A percentile compares a stretch with the other conserved stretches of the same genome.
These are phyloP conservation scores for Camponotus floridanus DNA, from an alignment of 1,140 invertebrate species.

Conservation along the genomic window DNA sequence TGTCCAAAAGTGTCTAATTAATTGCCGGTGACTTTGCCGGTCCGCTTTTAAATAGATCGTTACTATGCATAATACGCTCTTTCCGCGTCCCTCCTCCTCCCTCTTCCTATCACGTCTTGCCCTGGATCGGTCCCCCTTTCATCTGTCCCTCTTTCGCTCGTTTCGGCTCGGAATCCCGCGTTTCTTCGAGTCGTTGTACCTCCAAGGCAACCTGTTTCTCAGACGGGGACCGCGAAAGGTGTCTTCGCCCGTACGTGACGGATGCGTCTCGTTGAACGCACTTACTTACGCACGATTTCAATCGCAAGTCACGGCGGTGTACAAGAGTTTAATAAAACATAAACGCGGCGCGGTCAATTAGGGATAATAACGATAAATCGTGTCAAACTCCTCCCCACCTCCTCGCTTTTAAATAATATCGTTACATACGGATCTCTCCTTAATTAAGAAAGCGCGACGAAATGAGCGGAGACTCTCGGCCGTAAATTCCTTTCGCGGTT, in stretches of 20 bases:
- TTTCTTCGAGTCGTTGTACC: slow-evolving; percentile 27
- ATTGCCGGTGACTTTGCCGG: slow-evolving; percentile 23
- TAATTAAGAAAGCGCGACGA: slow-evolving; percentile 24
- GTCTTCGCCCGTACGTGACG: slow-evolving; percentile 7
- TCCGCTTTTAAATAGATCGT: slow-evolving; percentile 52
- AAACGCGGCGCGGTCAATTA: slow-evolving; percentile 35
- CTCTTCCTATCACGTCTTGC: background rate
- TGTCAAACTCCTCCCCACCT: background rate
- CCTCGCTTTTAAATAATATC: slow-evolving; percentile 41
- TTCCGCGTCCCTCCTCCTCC: background rate
- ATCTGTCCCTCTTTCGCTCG: background rate
- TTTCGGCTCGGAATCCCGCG: slow-evolving; percentile 2
- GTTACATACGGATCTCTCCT: slow-evolving; percentile 28
- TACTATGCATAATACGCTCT: slow-evolving; percentile 49
- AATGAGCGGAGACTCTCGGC: background rate
- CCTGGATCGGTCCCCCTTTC: background rate
- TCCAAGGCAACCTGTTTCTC: slow-evolving; percentile 34
- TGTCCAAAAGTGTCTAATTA: slow-evolving; percentile 57
- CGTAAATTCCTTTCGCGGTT: slow-evolving; percentile 19
- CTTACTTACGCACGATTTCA: slow-evolving; percentile 43
- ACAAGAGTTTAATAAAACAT: slow-evolving; percentile 47
- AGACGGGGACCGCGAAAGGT: background rate
- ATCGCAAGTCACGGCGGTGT: slow-evolving; percentile 25
- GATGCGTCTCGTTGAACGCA: slow-evolving; percentile 36
- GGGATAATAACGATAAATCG: slow-evolving; percentile 57